Evolutionary conservation across 2,797 vertebrate genomes (phyloP), one percentile per base, ranked within the genome.

Genomic region (Tenualosa ilisha): DNA sequence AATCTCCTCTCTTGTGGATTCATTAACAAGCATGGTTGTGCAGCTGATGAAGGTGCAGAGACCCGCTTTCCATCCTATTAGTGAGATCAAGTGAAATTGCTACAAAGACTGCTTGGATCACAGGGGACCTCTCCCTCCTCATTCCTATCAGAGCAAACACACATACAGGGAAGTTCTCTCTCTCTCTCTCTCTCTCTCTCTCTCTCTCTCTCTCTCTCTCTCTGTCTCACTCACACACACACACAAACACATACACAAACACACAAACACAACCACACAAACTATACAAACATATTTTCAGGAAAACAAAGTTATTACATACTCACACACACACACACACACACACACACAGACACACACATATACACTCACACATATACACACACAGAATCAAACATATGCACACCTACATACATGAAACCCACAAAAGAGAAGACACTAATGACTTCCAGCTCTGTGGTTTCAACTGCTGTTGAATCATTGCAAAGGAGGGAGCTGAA

Each of bases 21-120:
- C 72, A 79, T 79, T 79, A 79, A 79, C 72, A 37, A 79, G 72
- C 20, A 17, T 79, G 40, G 72, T 43, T 72, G 72, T 79, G 72
- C 72, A 46, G 46, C 37, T 79, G 20, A 46, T 2, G 22, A 79
- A 79, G 72, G 72, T 79, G 72, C 72, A 79, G 40, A 79, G 72
- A 79, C 72, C 72, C 20, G 72, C 37, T 79, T 79, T 79, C 72
- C 72, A 79, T 79, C 72, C 72, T 79, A 79, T 79, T 79, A 79
- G 72, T 46, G 72, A 79, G 72, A 79, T 79, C 72, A 79, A 79
- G 72, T 79, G 72, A 79, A 79, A 79, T 79, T 79, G 72, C 72
- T 79, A 79, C 72, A 79, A 79, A 79, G 72, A 40, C 72, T 22
- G 72, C 72, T 22, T 46, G 20, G 6, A 79, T 79, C 72, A 79